phyloP scores from a whole-genome alignment of 2,113 vertebrate genomes.

The Hemiscyllium ocellatum region DNA sequence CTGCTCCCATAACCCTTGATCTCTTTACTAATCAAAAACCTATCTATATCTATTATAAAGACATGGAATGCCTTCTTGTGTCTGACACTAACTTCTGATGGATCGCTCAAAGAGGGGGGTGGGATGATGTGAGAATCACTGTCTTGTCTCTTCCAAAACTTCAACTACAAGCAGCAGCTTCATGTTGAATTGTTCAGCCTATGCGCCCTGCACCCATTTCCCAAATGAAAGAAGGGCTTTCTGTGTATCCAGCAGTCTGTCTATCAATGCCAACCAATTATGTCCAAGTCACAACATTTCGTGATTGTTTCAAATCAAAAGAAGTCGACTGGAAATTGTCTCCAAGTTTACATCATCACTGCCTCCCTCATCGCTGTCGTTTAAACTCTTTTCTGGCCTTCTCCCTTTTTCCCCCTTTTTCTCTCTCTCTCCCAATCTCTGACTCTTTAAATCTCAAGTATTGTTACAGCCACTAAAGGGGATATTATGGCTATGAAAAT shows the following conservation, averaged over 20 bases:
- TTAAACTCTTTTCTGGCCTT: background rate
- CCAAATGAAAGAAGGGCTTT: background rate
- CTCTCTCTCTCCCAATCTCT: background rate
- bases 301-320: background rate
- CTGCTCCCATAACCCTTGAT: too few relatives aligned
- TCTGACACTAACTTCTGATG: background rate
- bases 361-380: background rate
- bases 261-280: background rate
- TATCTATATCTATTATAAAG: too few relatives aligned
- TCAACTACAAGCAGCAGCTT: background rate
- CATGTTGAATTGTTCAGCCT: background rate
- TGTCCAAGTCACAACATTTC: background rate
- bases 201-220: background rate
- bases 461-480: background rate
- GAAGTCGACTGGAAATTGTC: background rate
- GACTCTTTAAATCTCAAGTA: too few relatives aligned
- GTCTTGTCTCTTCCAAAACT: background rate
- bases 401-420: background rate
- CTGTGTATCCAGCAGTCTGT: background rate
- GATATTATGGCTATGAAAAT: background rate
- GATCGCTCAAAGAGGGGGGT: too few relatives aligned
- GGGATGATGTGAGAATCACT: background rate
- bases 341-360: background rate
- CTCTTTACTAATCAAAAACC: too few relatives aligned
- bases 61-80: too few relatives aligned